Conservation (phyloP, 1,140 invertebrate species). For the Pogonomyrmex barbatus region DNA sequence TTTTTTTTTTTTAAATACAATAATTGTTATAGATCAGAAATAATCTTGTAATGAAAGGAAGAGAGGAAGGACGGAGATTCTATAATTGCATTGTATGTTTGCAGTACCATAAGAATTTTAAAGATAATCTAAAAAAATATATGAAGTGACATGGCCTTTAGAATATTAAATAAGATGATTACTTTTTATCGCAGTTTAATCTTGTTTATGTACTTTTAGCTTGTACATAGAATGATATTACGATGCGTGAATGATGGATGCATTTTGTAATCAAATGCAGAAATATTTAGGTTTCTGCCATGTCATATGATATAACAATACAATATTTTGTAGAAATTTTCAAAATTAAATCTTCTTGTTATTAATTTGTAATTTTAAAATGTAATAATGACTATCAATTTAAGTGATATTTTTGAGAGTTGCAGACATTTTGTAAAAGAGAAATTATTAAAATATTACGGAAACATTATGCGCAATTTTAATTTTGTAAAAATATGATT, state of each 20-base stretch:
- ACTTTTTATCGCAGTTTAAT: slow-evolving; percentile 71
- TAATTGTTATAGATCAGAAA: slow-evolving; percentile 32
- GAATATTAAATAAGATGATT: slow-evolving; percentile 69
- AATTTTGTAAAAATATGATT: slow-evolving; percentile 39
- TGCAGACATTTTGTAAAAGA: slow-evolving; percentile 26
- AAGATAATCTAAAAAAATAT: slow-evolving; percentile 66
- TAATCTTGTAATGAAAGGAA: slow-evolving; percentile 42
- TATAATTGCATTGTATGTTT: slow-evolving; percentile 54
- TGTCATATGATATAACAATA: slow-evolving; percentile 52
- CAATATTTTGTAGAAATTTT: slow-evolving; percentile 66
- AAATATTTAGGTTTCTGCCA: slow-evolving; percentile 66
- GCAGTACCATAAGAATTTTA: slow-evolving; percentile 35
- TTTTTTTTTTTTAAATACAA: slow-evolving; percentile 39
- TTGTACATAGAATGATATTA: slow-evolving; percentile 73
- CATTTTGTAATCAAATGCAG: slow-evolving; percentile 77
- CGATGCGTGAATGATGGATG: slow-evolving; percentile 67
- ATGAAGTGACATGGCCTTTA: slow-evolving; percentile 72
- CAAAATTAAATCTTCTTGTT: slow-evolving; percentile 58
- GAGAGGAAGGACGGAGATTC: neutral
- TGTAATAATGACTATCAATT: slow-evolving; percentile 25
- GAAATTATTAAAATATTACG: neutral
- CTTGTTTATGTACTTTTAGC: slow-evolving; percentile 73
- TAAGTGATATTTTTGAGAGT: slow-evolving; percentile 47
- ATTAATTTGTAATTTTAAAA: slow-evolving; percentile 65
- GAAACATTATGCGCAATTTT: slow-evolving; percentile 15